Percentiles rank a stretch among this genome's conserved stretches.
Evolutionary conservation across 2,113 vertebrate species (phyloP).

Genomic region (Oreotragus oreotragus): DNA sequence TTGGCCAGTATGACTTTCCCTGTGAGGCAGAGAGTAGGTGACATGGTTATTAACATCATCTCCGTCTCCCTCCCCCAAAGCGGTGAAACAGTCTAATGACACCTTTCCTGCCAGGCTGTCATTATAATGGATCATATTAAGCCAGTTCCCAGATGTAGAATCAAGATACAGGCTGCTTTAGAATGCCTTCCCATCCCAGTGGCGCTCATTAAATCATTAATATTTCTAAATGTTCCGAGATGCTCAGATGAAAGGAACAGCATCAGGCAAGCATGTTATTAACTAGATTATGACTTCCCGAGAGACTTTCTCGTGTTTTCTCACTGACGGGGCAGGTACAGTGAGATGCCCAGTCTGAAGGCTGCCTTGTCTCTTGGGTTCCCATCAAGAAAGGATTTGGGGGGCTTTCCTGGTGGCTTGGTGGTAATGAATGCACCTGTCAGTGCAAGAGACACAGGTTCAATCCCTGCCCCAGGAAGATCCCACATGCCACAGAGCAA

Average conservation of each 20-base stretch:
- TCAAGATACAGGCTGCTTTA: not conserved
- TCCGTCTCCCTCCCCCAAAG: not conserved
- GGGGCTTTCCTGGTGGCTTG: not conserved
- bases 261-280: not conserved
- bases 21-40: not conserved
- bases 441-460: not conserved
- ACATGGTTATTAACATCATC: not conserved
- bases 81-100: not conserved
- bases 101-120: not conserved
- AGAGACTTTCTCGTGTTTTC: not conserved
- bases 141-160: not conserved
- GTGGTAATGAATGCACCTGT: not conserved
- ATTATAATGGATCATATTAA: not conserved
- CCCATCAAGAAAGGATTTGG: not conserved
- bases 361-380: not conserved
- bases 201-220: not conserved
- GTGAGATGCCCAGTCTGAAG: not conserved
- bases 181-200: not conserved
- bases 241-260: not conserved
- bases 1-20: not conserved
- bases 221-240: not conserved
- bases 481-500: fast-evolving
- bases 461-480: not conserved
- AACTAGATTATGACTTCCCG: not conserved
- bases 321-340: not conserved